phyloP scores from a whole-genome alignment of 2,113 vertebrate genomes.

The Macroglossus sobrinus region DNA sequence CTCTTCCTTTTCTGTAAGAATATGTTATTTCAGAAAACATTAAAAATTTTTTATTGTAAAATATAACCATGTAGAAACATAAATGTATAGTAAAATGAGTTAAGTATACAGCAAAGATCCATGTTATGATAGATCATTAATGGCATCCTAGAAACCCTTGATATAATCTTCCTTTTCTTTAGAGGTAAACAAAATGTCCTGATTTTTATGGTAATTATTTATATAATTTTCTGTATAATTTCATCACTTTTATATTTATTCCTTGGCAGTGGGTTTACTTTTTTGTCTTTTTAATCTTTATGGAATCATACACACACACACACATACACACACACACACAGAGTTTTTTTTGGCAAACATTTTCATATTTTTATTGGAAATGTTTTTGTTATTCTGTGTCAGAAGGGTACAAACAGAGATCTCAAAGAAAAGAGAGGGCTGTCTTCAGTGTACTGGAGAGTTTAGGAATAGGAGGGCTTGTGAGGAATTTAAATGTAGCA shows the following conservation, averaged over 20 bases:
- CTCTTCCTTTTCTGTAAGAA: not conserved
- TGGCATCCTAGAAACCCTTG: not conserved
- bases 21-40: constrained; percentile 33
- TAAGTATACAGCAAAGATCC: not conserved
- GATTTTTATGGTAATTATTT: not conserved
- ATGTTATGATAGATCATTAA: not conserved
- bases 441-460: not conserved
- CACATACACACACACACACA: no score
- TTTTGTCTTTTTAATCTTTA: not conserved
- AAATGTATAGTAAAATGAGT: not conserved
- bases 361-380: constrained; percentile 54
- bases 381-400: not conserved
- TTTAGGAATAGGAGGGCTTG: not conserved
- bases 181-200: not conserved
- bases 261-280: not conserved
- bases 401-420: no score
- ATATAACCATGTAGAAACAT: not conserved
- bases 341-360: constrained; percentile 16
- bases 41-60: not conserved
- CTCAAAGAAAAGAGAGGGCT: not conserved
- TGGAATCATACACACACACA: not conserved
- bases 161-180: not conserved
- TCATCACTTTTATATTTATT: not conserved
- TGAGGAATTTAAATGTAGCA: not conserved
- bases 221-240: not conserved